Percentiles rank a stretch among this genome's conserved stretches.
Evolutionary conservation across 2,113 vertebrate species (phyloP).

Genomic region (Anthoscopus minutus): DNA sequence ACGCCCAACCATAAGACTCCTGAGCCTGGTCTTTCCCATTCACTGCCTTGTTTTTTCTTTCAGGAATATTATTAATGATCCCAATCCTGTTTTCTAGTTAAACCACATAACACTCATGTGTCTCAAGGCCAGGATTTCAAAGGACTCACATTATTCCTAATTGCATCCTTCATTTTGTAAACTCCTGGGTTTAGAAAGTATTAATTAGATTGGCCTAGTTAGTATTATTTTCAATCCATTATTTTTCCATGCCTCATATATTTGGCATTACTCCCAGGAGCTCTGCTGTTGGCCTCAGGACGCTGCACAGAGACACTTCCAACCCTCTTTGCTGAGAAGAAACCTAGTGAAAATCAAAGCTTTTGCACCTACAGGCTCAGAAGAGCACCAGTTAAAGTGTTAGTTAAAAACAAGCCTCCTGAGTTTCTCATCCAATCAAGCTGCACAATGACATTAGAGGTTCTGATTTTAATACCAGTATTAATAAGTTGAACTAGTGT

Average conservation of each 20-base stretch:
- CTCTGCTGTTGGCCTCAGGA: not conserved
- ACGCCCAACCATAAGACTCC: not conserved
- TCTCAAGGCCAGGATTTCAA: not conserved
- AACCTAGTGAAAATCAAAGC: not conserved
- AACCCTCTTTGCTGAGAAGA: not conserved
- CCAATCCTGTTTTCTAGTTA: not conserved
- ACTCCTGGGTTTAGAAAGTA: not conserved
- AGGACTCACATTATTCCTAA: not conserved
- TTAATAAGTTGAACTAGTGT: not conserved
- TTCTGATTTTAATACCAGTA: not conserved
- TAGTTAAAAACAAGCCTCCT: not conserved
- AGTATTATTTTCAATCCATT: not conserved
- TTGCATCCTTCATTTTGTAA: slow-evolving; percentile 6
- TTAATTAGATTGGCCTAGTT: slow-evolving; percentile 30
- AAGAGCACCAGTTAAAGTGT: not conserved
- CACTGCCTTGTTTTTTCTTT: not conserved
- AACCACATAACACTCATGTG: not conserved
- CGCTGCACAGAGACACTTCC: not conserved
- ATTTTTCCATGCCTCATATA: not conserved
- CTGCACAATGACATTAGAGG: not conserved
- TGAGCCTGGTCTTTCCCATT: not conserved
- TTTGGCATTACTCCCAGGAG: slow-evolving; percentile 12
- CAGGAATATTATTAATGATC: not conserved
- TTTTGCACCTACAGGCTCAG: not conserved
- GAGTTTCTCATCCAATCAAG: not conserved